Evolutionary conservation across 2,797 vertebrate genomes (phyloP), one percentile per base, ranked within the genome.

Genomic region (Anableps anableps): DNA sequence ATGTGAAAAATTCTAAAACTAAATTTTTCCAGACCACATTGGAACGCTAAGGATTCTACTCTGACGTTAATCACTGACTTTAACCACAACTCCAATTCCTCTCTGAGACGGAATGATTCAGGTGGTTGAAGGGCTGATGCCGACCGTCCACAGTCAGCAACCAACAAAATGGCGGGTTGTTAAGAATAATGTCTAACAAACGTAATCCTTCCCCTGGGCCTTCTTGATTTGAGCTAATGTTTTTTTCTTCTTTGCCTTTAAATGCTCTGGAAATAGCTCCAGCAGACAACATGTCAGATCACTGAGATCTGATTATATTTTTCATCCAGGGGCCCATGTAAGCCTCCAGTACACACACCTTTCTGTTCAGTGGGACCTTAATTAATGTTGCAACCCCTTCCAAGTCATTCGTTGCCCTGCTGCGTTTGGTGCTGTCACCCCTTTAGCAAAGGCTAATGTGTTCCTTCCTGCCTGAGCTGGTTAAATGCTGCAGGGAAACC

Each of bases 391-490:
- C 91, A 90, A 84, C 74, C 48, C 58, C 74, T 83, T 36, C 77
- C 55, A 85, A 45, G 3, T 81, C 85, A 66, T 68, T 41, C 10
- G 36, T 41, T 38, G 64, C 21, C 36, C 21, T 21, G 21, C 36
- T 76, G 72, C 29, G 80, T 85, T 92, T 78, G 81, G 85, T 85
- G 83, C 83, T 68, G 83, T 92, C 89, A 87, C 77, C 88, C 86
- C 86, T 83, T 89, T 90, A 86, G 86, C 91, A 83, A 87, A 87
- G 80, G 84, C 88, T 93, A 92, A 93, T 91, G 88, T 91, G 88
- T 95, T 90, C 88, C 90, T 94, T 93, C 92, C 91, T 94, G 88
- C 76, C 73, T 8, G 74, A 26, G 9, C 72, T 48, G 72, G 78
- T 80, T 90, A 85, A 91, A 89, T 89, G 80, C 81, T 75, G 74